Percentiles rank a stretch among this genome's conserved stretches.
Evolutionary conservation across 2,888 invertebrate genomes (phyloP).

Genomic region (Drepanosiphum platanoidis): DNA sequence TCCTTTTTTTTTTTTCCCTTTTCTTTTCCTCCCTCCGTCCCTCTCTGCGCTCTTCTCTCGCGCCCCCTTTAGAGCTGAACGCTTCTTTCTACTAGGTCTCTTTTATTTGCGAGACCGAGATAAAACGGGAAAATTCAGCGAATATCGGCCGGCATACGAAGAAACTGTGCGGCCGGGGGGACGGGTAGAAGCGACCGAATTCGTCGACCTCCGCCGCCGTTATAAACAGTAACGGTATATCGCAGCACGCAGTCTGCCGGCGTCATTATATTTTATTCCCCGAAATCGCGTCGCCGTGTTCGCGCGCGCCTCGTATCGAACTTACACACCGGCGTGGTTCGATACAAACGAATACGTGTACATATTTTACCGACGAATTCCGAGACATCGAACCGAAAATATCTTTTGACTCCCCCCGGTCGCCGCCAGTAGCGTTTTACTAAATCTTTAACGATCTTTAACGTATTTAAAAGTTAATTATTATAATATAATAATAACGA

Average conservation of each 20-base stretch:
- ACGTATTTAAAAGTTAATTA: no score
- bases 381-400: no score
- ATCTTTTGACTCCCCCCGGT: no score
- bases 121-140: neutral
- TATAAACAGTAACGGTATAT: neutral
- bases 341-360: no score
- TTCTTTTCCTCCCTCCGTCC: neutral
- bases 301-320: no score
- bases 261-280: neutral
- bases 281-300: neutral
- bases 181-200: neutral
- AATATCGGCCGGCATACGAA: neutral
- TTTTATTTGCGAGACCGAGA: conserved; percentile 62
- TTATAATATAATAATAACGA: no score
- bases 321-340: no score
- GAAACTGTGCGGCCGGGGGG: neutral
- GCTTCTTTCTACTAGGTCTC: conserved; percentile 13
- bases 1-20: conserved; percentile 36
- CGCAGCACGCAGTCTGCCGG: neutral
- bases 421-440: no score
- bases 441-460: no score
- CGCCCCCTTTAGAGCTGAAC: conserved; percentile 18
- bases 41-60: conserved; percentile 6
- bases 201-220: neutral
- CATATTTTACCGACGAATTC: no score